These are phyloP conservation scores for Anabacerthia variegaticeps DNA, from an alignment of 2,797 vertebrate species.

Conservation along the genomic window DNA sequence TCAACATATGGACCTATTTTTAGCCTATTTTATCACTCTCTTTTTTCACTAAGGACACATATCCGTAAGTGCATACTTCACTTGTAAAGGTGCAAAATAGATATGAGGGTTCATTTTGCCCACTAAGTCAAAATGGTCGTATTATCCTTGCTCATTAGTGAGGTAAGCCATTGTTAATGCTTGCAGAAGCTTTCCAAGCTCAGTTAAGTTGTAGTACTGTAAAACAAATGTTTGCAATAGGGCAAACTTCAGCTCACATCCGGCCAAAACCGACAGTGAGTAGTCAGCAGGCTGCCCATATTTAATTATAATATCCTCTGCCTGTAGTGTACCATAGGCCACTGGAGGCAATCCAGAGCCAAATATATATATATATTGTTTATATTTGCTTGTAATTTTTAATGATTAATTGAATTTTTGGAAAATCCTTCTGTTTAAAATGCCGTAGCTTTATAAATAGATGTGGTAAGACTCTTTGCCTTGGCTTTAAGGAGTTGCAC, in stretches of 20 bases:
- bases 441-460: constrained; percentile 23
- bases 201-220: constrained; percentile 18
- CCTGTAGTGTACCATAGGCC: constrained; percentile 32
- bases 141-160: constrained; percentile 1
- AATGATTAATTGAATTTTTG: constrained; percentile 1
- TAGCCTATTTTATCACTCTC: not conserved
- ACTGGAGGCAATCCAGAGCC: constrained; percentile 47
- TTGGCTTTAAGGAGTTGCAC: not conserved
- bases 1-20: not conserved
- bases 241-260: constrained; percentile 38
- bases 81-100: not conserved
- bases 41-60: not conserved
- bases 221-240: constrained; percentile 47
- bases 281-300: not conserved
- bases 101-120: not conserved
- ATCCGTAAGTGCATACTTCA: not conserved
- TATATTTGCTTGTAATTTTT: constrained; percentile 63
- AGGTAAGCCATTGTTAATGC: not conserved
- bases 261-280: not conserved
- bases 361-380: constrained; percentile 40
- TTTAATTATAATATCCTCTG: constrained; percentile 28
- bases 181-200: not conserved
- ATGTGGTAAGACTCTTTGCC: not conserved
- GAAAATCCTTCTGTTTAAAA: constrained; percentile 41
- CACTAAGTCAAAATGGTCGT: not conserved